Base-by-base conservation (phyloP, 2,113 vertebrate genomes). In the Carassius gibelio region DNA sequence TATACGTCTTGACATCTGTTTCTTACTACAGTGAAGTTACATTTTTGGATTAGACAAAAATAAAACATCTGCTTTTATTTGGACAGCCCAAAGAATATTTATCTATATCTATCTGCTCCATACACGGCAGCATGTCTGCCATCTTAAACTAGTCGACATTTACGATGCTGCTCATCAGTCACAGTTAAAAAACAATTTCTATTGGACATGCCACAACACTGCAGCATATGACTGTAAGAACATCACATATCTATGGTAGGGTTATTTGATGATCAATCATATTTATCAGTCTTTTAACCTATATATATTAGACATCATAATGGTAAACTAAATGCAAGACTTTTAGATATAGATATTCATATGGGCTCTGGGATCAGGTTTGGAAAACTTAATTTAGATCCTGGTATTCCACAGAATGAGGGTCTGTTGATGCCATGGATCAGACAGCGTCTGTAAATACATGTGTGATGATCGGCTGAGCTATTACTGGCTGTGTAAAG, bases 401-500 rank as follows among this genome's bases (percentile, higher is more conserved):
- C 59, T 62, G 23, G 19, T 62, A 23, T 62, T 64, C n/a, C 64
- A 68, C 64, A 68, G 14, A 34, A 68, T 68, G 62, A 66, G 23
- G 26, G 2, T 5, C 30, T 30, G 30, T 30, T 61, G 21, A 61
- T n/a, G 57, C 57, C 21, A 61, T n/a, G 8, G 59, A 61, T 66
- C 62, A 38, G 68, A 21, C 68, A 42, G 17, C 11, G 10, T 72
- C 62, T 78, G 42, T 57, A 81, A 61, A 68, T 38, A 83, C 42
- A 59, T 1, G 30, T 45, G 62, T 72, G 52, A 45, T 8, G 64
- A 71, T 75, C 71, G n/a, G 23, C 69, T 61, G 59, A 55, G 61
- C 59, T 69, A 75, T 85, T 59, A 4, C 36, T 78, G 75, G 79
- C 89, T 90, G 90, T 91, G 92, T 87, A 94, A 92, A 92, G 88